Evolutionary conservation across 2,797 vertebrate genomes (phyloP).

Genomic region (Adrianichthys oophorus): DNA sequence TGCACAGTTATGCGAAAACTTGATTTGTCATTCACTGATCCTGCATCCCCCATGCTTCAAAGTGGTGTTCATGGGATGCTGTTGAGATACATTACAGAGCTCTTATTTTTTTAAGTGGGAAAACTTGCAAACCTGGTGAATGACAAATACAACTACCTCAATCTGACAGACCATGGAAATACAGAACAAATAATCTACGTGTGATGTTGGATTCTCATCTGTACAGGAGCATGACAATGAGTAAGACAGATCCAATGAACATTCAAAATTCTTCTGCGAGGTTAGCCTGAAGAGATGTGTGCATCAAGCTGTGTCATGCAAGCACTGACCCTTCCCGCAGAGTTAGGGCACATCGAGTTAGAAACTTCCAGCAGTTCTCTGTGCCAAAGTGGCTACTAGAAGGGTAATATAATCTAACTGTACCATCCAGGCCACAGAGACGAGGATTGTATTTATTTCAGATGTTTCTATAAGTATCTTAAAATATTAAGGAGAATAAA

Average conservation of each 20-base stretch:
- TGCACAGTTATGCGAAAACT: too few species aligned
- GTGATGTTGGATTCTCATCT: constrained; percentile 38
- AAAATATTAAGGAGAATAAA: constrained; percentile 6
- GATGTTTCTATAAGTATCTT: constrained; percentile 16
- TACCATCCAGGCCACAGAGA: constrained; percentile 13
- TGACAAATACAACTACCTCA: constrained; percentile 24
- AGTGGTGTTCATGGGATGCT: too few species aligned
- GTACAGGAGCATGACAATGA: constrained; percentile 26
- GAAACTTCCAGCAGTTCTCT: constrained; percentile 54
- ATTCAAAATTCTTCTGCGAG: constrained; percentile 65
- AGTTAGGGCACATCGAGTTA: constrained; percentile 66
- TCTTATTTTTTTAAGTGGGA: too few species aligned
- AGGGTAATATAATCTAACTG: constrained; percentile 49
- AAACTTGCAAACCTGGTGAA: too few species aligned
- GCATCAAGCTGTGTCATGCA: constrained; percentile 57
- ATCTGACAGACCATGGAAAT: constrained; percentile 19
- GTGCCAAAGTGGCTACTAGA: constrained; percentile 63
- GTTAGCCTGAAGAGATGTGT: constrained; percentile 59
- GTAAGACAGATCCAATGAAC: constrained; percentile 47
- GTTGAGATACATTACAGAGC: too few species aligned
- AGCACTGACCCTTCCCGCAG: constrained; percentile 60
- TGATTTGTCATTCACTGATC: too few species aligned
- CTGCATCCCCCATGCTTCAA: too few species aligned
- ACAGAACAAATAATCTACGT: constrained; percentile 12
- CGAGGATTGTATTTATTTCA: constrained; percentile 5